Percentiles rank a stretch among this genome's conserved stretches.
Conservation (phyloP, 2,797 vertebrate genomes). For the Crenuchus spilurus region DNA sequence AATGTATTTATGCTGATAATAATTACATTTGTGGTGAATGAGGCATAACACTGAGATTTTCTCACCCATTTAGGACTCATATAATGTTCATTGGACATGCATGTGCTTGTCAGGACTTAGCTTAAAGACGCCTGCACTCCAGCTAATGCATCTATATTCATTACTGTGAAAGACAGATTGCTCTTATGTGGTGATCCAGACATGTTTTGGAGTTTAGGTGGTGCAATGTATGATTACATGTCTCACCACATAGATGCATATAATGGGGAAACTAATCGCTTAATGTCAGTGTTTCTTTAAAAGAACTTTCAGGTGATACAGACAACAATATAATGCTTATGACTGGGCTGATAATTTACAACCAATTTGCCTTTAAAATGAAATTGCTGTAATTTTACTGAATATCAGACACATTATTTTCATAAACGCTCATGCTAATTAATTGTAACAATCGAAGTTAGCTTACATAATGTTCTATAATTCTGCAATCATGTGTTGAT, state of each 20-base stretch:
- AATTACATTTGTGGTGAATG: conserved; percentile 36
- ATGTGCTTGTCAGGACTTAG: conserved; percentile 17
- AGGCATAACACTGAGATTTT: conserved; percentile 10
- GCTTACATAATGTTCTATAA: no score
- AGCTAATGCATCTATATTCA: conserved; percentile 24
- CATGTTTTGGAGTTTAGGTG: conserved; percentile 16
- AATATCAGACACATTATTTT: no score
- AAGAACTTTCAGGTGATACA: no score
- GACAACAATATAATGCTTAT: no score
- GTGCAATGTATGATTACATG: conserved; percentile 29
- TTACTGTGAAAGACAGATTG: not conserved
- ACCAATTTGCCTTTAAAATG: no score
- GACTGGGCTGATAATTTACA: no score
- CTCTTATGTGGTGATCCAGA: conserved; percentile 32
- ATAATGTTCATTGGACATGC: conserved; percentile 12
- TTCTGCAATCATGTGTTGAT: no score
- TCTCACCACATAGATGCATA: conserved; percentile 27
- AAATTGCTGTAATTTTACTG: no score
- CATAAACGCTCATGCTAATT: no score
- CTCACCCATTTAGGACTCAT: not conserved
- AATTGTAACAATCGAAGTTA: no score
- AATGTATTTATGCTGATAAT: conserved; percentile 9
- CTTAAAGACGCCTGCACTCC: conserved; percentile 15
- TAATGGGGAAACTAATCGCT: conserved; percentile 17
- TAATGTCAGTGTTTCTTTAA: no score